A percentile compares a stretch with the other conserved stretches of the same genome.
phyloP scores from a whole-genome alignment of 64 coral and sea anemone species.

The Acropora tenuis region DNA sequence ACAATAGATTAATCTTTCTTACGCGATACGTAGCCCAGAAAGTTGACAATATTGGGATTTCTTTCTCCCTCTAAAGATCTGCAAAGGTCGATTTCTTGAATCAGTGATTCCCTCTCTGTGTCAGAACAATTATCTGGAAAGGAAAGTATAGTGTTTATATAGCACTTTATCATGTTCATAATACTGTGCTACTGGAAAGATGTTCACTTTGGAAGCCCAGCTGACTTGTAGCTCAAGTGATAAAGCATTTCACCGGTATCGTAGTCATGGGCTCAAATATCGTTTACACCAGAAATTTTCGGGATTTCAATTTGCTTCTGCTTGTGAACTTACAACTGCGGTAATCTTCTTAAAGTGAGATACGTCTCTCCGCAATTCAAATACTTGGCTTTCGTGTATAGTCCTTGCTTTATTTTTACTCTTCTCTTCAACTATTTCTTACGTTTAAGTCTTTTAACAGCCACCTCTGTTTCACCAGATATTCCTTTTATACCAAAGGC shows the following conservation, averaged over 20 bases:
- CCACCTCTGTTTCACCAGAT: slow-evolving; percentile 13
- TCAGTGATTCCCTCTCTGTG: slow-evolving; percentile 34
- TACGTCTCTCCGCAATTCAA: too few species aligned
- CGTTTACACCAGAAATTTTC: too few species aligned
- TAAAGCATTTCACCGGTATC: too few species aligned
- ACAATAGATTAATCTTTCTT: not conserved
- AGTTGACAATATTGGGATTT: slow-evolving; percentile 71
- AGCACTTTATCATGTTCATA: too few species aligned
- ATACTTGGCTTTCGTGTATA: too few species aligned
- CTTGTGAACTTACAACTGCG: too few species aligned
- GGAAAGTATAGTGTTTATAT: not conserved
- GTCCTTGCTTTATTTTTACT: not conserved
- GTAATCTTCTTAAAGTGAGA: too few species aligned
- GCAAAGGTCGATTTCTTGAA: slow-evolving; percentile 53
- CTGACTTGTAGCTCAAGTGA: too few species aligned
- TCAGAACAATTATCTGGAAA: slow-evolving; percentile 36
- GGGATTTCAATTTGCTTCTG: too few species aligned
- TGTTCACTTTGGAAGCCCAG: too few species aligned
- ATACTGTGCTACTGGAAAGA: too few species aligned
- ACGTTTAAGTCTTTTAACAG: slow-evolving; percentile 63
- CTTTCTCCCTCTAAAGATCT: slow-evolving; percentile 49
- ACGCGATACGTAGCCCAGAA: slow-evolving; percentile 62
- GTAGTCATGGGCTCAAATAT: too few species aligned
- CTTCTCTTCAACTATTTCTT: slow-evolving; percentile 4
- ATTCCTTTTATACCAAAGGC: not conserved